Evolutionary conservation across 2,797 vertebrate genomes (phyloP), one percentile per base, ranked within the genome.

Genomic region (Falco novaeseelandiae): DNA sequence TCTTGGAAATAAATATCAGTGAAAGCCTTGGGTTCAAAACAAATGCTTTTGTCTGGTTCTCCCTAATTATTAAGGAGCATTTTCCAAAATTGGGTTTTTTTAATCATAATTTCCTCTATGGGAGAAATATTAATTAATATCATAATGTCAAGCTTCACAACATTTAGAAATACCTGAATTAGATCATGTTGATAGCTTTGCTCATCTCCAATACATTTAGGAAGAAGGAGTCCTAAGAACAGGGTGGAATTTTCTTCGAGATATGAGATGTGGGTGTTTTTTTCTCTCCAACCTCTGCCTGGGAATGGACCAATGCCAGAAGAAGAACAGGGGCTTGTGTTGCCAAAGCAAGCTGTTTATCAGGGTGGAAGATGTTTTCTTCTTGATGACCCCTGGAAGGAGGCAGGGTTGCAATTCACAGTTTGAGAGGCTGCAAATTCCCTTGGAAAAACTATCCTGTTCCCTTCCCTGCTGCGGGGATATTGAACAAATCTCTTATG

Each of bases 61-160:
- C 12, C 61, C n/a, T 82, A 67, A 49, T 12, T 77, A 14, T 70
- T 81, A 18, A 30, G 51, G 21, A 71, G 8, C 12, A 7, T 83
- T 87, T 66, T 81, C 52, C 38, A 71, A 38, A 73, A 72, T 1
- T 12, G 13, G 22, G 7, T 0, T 1, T 0, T 0, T 23, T 81
- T 36, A 7, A 54, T 70, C 10, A 17, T 79, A 21, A 63, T 61
- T 87, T 93, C 12, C 30, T 21, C 2, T 69, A 25, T 57, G n/a
- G n/a, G 19, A 82, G 26, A 81, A 73, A 78, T 66, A 21, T 26
- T 25, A 55, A 42, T 32, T 62, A 55, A 49, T 61, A 61, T 27
- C 52, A 4, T 71, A 42, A 42, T 79, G n/a, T 32, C 27, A 72
- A 71, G 38, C 54, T 79, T 81, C 22, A 36, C 61, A 38, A 21